These are phyloP conservation scores for Drosophila emarginata DNA, from an alignment of 2,888 invertebrate genomes.

Conservation along the genomic window DNA sequence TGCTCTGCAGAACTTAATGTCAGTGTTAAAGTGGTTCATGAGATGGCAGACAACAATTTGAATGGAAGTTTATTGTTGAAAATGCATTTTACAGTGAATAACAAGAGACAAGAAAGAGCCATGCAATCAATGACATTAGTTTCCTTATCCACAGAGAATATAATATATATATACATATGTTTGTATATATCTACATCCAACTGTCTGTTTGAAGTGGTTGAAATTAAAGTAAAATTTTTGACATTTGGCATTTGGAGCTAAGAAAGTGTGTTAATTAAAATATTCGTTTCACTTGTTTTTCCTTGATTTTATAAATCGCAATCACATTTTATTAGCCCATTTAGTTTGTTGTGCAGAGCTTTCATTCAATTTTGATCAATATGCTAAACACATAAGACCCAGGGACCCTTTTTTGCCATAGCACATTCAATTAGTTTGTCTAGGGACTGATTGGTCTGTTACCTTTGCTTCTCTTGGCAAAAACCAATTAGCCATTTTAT, in stretches of 20 bases:
- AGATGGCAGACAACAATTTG: slow-evolving; percentile 19
- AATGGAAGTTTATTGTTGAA: slow-evolving; percentile 9
- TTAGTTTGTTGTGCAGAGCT: not conserved
- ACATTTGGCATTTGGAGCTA: not conserved
- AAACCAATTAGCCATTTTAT: slow-evolving; percentile 69
- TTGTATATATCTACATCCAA: not conserved
- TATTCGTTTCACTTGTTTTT: not conserved
- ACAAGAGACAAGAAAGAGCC: slow-evolving; percentile 1
- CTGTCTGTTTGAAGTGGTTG: not conserved
- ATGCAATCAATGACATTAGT: not conserved
- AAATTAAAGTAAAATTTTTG: not conserved
- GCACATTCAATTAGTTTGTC: slow-evolving; percentile 5
- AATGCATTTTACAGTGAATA: slow-evolving; percentile 9
- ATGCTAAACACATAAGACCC: not conserved
- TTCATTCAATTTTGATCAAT: slow-evolving; percentile 1
- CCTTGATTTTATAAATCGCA: not conserved
- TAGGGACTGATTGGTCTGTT: slow-evolving; percentile 29
- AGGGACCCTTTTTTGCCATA: not conserved
- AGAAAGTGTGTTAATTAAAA: not conserved
- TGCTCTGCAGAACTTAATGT: slow-evolving; percentile 38
- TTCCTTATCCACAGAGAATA: not conserved
- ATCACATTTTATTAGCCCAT: slow-evolving; percentile 5
- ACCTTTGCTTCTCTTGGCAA: slow-evolving; percentile 49
- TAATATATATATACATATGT: too few species aligned
- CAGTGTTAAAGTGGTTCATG: slow-evolving; percentile 44